These are phyloP conservation scores for Nasonia longicornis DNA, from an alignment of 1,140 invertebrate genomes.

Conservation along the genomic window DNA sequence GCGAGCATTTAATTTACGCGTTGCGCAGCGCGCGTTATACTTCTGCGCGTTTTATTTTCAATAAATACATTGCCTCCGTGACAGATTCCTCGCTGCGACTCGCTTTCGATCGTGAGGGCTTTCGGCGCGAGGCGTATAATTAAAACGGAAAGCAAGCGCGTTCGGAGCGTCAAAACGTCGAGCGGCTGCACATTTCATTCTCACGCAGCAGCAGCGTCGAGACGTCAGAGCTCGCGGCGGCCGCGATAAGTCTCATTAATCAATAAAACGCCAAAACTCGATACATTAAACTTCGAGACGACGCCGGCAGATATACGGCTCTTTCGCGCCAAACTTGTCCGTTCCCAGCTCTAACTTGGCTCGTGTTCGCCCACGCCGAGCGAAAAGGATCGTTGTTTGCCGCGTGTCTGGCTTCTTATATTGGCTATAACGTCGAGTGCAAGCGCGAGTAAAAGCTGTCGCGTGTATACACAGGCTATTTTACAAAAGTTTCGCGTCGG, in stretches of 20 bases:
- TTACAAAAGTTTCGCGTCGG: no score
- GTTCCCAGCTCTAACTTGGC: not conserved
- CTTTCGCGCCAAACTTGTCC: not conserved
- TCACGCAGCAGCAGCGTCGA: not conserved
- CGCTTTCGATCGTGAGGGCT: not conserved
- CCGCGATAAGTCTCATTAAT: not conserved
- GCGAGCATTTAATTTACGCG: not conserved
- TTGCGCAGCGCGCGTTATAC: not conserved
- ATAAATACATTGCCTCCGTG: no score
- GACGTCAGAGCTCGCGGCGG: not conserved
- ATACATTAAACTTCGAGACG: not conserved
- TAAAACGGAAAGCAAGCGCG: not conserved
- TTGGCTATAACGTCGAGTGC: not conserved
- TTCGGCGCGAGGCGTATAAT: not conserved
- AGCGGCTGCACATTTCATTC: not conserved
- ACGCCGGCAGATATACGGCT: no score
- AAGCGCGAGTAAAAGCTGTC: not conserved
- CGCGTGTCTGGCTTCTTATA: not conserved
- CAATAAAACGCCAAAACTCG: conserved; percentile 1
- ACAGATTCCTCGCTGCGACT: not conserved
- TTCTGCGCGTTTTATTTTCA: no score
- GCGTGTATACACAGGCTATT: no score
- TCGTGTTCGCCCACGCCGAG: not conserved
- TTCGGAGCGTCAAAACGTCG: not conserved
- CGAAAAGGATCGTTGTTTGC: not conserved